Percentiles rank a stretch among this genome's conserved stretches.
Evolutionary conservation across 1,140 invertebrate genomes (phyloP).

Genomic region (Drosophila tsacasi): DNA sequence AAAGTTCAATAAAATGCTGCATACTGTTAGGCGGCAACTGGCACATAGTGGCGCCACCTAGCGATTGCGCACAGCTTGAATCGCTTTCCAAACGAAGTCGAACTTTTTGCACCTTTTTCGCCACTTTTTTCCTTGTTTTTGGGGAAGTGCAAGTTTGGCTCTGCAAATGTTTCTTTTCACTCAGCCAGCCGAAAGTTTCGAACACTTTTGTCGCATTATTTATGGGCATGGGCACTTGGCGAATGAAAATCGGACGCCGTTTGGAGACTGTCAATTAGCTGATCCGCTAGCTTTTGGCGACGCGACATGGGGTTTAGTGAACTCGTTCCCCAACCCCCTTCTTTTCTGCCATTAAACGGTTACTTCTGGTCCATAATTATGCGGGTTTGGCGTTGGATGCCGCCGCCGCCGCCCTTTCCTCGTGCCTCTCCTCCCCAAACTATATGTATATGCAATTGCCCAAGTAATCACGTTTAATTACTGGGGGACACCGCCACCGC

Average conservation of each 20-base stretch:
- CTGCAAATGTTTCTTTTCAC: conserved; percentile 26
- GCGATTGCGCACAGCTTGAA: neutral
- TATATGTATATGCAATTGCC: conserved; percentile 36
- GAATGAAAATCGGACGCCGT: conserved; percentile 25
- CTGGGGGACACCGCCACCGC: conserved; percentile 50
- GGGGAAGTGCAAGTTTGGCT: conserved; percentile 47
- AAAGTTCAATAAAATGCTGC: conserved; percentile 4
- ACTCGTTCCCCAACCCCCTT: conserved; percentile 25
- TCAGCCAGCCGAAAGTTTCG: conserved; percentile 28
- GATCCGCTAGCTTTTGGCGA: conserved; percentile 22
- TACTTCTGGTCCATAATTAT: conserved; percentile 64
- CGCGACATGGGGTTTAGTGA: conserved; percentile 62
- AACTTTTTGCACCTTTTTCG: conserved; percentile 13
- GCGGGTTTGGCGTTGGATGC: conserved; percentile 45
- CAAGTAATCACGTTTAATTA: conserved; percentile 75
- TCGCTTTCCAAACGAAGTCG: conserved; percentile 22
- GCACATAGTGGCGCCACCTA: conserved; percentile 1
- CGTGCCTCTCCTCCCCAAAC: neutral
- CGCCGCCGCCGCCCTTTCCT: conserved; percentile 2
- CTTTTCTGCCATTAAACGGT: conserved; percentile 45
- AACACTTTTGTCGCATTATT: conserved; percentile 31
- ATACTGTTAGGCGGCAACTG: conserved; percentile 6
- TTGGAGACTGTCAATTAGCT: conserved; percentile 39
- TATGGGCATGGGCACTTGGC: conserved; percentile 50
- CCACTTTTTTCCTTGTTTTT: neutral